Conservation (phyloP, 2,888 invertebrate genomes). For the Tetheella fluctuosa region DNA sequence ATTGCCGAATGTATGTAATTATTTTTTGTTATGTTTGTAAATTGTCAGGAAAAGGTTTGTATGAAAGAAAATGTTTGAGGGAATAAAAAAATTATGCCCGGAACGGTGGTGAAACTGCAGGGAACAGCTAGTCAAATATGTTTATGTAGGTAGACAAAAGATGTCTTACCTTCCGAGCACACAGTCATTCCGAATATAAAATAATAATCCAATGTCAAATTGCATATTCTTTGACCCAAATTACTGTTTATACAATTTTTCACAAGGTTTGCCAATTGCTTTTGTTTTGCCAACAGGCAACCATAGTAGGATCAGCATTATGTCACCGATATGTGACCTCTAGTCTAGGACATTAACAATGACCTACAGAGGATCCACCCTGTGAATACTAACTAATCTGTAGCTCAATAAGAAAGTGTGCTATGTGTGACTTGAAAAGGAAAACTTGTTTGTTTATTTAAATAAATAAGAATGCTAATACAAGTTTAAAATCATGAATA, state of each 20-base stretch:
- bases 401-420: slow-evolving; percentile 1
- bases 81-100: no score
- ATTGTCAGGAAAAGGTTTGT: no score
- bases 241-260: slow-evolving; percentile 26
- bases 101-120: no score
- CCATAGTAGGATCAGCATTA: slow-evolving; percentile 34
- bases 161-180: slow-evolving; percentile 5
- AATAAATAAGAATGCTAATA: no score
- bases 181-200: no score
- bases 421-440: not conserved
- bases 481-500: no score
- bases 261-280: slow-evolving; percentile 38
- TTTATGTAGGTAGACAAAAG: not conserved
- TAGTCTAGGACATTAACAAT: not conserved
- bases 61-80: no score
- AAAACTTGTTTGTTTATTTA: not conserved
- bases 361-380: slow-evolving; percentile 10
- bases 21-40: no score
- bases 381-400: not conserved
- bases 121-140: no score
- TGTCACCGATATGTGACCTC: slow-evolving; percentile 22
- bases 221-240: slow-evolving; percentile 4
- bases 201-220: slow-evolving; percentile 11
- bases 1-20: no score
- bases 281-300: slow-evolving; percentile 31